phyloP scores from a whole-genome alignment of 2,797 vertebrate species.

The Rhincodon typus region DNA sequence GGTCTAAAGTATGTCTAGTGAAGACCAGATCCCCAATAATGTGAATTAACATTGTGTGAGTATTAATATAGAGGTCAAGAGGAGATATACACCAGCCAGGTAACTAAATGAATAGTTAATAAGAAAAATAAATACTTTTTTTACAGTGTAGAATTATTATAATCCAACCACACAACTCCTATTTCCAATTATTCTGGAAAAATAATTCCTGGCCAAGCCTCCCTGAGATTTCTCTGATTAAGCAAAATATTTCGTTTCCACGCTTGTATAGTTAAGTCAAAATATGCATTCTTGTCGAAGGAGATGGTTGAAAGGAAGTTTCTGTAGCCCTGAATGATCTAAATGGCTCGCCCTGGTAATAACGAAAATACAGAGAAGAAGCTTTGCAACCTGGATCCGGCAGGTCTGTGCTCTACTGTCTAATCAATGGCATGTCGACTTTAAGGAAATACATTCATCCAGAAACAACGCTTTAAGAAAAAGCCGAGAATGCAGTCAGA shows the following conservation, averaged over 20 bases:
- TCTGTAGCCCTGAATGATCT: not conserved
- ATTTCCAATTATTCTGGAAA: not conserved
- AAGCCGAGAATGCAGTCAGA: not conserved
- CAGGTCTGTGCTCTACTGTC: not conserved
- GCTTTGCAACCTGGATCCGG: not conserved
- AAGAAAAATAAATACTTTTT: not conserved
- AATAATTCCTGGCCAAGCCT: not conserved
- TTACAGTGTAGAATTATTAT: not conserved
- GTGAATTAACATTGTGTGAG: not conserved
- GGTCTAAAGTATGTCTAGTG: not conserved
- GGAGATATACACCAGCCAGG: not conserved
- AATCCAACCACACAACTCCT: not conserved
- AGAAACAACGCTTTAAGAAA: not conserved
- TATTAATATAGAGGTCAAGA: not conserved
- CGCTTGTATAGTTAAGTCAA: not conserved
- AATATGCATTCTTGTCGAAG: not conserved
- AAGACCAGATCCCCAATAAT: too few relatives aligned
- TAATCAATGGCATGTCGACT: not conserved
- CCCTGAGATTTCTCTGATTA: not conserved
- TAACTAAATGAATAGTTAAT: not conserved
- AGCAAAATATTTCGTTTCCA: not conserved
- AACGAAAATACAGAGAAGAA: not conserved
- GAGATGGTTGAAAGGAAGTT: not conserved
- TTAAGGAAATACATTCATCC: not conserved
- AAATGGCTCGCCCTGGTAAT: not conserved